These are phyloP conservation scores for Falco punctatus DNA, from an alignment of 2,113 vertebrate species.

Conservation along the genomic window DNA sequence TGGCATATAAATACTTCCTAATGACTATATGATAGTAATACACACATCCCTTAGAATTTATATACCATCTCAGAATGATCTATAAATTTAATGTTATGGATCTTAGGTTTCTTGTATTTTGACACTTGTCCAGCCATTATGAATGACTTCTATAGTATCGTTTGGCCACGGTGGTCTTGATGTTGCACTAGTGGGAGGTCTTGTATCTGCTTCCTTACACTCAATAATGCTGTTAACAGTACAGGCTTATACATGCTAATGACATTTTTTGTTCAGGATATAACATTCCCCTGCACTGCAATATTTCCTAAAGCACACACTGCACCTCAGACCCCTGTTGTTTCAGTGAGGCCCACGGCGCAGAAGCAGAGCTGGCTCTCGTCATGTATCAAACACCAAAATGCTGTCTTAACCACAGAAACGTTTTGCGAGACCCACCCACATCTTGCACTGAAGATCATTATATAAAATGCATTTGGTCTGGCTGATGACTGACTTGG, in stretches of 20 bases:
- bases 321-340: not conserved
- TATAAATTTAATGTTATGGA: not conserved
- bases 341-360: not conserved
- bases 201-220: not conserved
- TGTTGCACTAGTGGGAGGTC: not conserved
- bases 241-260: not conserved
- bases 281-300: not conserved
- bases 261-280: not conserved
- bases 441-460: slow-evolving; percentile 36
- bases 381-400: slow-evolving; percentile 14
- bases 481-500: slow-evolving; percentile 11
- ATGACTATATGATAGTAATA: not conserved
- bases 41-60: not conserved
- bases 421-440: slow-evolving; percentile 20
- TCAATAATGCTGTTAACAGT: not conserved
- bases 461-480: not conserved
- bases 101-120: not conserved
- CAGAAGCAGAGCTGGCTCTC: not conserved
- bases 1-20: not conserved
- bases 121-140: not conserved
- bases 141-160: not conserved
- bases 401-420: slow-evolving; percentile 36
- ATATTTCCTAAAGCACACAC: not conserved
- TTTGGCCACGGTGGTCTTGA: not conserved
- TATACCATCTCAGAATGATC: not conserved